Conservation (phyloP, 2,113 vertebrate genomes). For the Picathartes gymnocephalus region DNA sequence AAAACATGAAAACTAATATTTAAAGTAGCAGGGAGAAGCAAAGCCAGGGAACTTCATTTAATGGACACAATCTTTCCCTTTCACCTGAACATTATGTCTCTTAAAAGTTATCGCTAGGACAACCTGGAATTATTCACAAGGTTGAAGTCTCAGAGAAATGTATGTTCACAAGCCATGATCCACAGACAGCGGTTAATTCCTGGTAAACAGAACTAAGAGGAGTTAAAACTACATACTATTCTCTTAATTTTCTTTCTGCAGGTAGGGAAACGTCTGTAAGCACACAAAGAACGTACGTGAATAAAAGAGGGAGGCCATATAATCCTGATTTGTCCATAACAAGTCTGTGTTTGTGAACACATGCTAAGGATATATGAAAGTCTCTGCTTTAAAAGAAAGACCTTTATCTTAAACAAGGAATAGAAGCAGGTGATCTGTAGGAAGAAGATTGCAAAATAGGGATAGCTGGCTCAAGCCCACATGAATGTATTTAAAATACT, state of each 20-base stretch:
- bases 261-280: neutral
- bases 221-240: neutral
- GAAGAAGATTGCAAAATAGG: neutral
- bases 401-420: neutral
- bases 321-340: neutral
- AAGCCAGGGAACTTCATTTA: neutral
- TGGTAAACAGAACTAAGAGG: neutral
- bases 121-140: neutral
- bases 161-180: neutral
- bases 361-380: neutral
- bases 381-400: neutral
- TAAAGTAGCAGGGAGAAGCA: neutral
- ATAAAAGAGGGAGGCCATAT: neutral
- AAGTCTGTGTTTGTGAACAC: neutral
- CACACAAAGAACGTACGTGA: neutral
- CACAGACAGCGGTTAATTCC: neutral
- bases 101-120: neutral
- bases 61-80: neutral
- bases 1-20: neutral
- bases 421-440: neutral
- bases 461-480: neutral
- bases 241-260: neutral
- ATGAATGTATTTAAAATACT: conserved; percentile 6
- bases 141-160: neutral
- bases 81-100: neutral